Base-by-base conservation (phyloP, 2,888 invertebrate species). In the Chrysodeixis includens region DNA sequence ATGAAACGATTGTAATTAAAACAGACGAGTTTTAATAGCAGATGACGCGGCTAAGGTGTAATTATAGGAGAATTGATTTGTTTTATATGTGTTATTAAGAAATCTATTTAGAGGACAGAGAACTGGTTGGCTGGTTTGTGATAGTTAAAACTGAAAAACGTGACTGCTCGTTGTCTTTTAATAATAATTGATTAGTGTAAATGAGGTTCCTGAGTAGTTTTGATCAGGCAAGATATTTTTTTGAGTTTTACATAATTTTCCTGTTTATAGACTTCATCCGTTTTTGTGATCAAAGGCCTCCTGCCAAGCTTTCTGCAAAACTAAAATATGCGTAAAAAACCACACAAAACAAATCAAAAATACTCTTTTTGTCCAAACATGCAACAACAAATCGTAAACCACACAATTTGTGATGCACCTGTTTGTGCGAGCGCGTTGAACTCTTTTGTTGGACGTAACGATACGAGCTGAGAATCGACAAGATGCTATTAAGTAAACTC, bases 391-490 rank as follows among this genome's bases (percentile, higher is more conserved):
- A 52, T 40, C 22, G 16, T 4, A 44, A 55, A 30, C 7, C 26
- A 26, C 6, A 22, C 1, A 14, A 26, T 14, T 12, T 26, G 5
- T 14, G 20, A n/a, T 7, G 62, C 62, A 71, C 71, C 30, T 53
- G 56, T 10, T 30, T 8, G 0, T 0, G 22, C 55, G 40, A 57
- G 57, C 73, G 75, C 75, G 75, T 74, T 74, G 75, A 74, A 75
- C 60, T 88, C 87, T 87, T 85, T 86, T 84, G 79, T 84, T 86
- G 71, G 70, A 66, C 20, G 32, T 5, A 16, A 14, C 16, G 46
- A 22, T 30, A 22, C 30, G 10, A 8, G 1, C 49, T 16, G 6
- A 12, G 22, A 57, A 64, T 64, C 22, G 40, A 7, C 7, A 51
- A 18, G 30, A 46, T 64, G 56, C 57, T 56, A 32, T 26, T 22